These are phyloP conservation scores for Stenichneumon culpator DNA, from an alignment of 2,888 invertebrate species.

Conservation along the genomic window DNA sequence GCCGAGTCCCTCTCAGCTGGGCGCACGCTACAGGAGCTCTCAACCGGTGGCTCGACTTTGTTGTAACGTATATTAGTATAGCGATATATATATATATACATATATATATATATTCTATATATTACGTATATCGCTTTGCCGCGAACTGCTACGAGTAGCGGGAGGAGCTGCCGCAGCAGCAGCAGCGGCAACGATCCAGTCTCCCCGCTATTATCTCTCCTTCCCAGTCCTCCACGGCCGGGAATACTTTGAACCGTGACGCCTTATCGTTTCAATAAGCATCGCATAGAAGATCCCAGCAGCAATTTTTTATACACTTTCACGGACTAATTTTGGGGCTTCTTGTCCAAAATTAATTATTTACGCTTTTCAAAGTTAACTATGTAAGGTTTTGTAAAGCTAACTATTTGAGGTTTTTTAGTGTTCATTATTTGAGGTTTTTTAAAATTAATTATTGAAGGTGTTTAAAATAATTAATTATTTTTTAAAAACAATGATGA, in stretches of 20 bases:
- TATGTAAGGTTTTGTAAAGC: not conserved
- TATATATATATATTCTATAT: not conserved
- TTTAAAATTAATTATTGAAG: no score
- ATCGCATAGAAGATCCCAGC: constrained; percentile 50
- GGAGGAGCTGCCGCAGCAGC: constrained; percentile 36
- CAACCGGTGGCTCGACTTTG: constrained; percentile 69
- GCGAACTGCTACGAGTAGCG: constrained; percentile 36
- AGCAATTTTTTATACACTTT: constrained; percentile 22
- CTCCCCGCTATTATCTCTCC: constrained; percentile 59
- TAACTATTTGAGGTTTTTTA: not conserved
- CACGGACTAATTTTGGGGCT: not conserved
- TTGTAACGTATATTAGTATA: not conserved
- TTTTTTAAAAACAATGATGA: no score
- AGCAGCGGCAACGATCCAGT: constrained; percentile 41
- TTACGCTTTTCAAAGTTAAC: not conserved
- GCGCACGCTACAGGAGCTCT: constrained; percentile 75
- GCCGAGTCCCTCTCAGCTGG: constrained; percentile 77
- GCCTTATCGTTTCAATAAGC: constrained; percentile 68
- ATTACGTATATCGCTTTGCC: constrained; percentile 14
- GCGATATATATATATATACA: no score
- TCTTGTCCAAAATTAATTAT: not conserved
- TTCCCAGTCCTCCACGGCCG: constrained; percentile 55
- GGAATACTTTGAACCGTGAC: constrained; percentile 68
- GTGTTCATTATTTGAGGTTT: not conserved
- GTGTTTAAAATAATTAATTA: no score